Evolutionary conservation across 2,113 vertebrate genomes (phyloP).

Genomic region (Takifugu bimaculatus): DNA sequence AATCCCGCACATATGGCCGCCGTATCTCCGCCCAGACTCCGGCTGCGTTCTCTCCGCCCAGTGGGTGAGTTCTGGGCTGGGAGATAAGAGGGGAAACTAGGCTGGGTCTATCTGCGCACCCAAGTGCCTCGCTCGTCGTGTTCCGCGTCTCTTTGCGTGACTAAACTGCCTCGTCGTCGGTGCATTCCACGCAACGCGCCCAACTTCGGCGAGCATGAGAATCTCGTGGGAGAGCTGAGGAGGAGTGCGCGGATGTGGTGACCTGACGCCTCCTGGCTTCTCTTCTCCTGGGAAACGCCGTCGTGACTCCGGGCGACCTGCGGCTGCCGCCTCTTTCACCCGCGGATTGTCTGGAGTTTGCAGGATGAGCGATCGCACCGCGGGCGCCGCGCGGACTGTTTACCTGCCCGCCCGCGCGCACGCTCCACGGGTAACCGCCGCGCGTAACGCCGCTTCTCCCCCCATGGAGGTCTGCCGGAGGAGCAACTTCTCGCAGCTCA

Average conservation of each 20-base stretch:
- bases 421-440: slow-evolving; percentile 39
- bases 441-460: slow-evolving; percentile 50
- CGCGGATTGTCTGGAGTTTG: slow-evolving; percentile 31
- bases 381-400: slow-evolving; percentile 13
- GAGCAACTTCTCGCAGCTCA: slow-evolving; percentile 14
- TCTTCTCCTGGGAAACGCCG: slow-evolving; percentile 17
- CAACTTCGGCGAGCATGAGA: slow-evolving; percentile 53
- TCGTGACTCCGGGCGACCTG: slow-evolving; percentile 36
- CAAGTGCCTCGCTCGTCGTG: slow-evolving; percentile 22
- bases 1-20: slow-evolving; percentile 3
- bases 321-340: background rate
- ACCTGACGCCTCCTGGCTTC: slow-evolving; percentile 19
- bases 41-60: slow-evolving; percentile 22
- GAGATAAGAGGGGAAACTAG: slow-evolving; percentile 60
- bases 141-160: slow-evolving; percentile 18
- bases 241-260: background rate
- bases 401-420: slow-evolving; percentile 34
- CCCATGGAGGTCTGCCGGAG: slow-evolving; percentile 54
- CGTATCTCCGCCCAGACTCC: slow-evolving; percentile 11
- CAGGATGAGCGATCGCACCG: slow-evolving; percentile 30
- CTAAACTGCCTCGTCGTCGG: background rate
- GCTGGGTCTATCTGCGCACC: slow-evolving; percentile 17
- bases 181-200: slow-evolving; percentile 2
- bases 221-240: background rate
- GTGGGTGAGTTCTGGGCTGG: slow-evolving; percentile 41